phyloP scores from a whole-genome alignment of 1,140 invertebrate species.

The Drosophila micromelanica region DNA sequence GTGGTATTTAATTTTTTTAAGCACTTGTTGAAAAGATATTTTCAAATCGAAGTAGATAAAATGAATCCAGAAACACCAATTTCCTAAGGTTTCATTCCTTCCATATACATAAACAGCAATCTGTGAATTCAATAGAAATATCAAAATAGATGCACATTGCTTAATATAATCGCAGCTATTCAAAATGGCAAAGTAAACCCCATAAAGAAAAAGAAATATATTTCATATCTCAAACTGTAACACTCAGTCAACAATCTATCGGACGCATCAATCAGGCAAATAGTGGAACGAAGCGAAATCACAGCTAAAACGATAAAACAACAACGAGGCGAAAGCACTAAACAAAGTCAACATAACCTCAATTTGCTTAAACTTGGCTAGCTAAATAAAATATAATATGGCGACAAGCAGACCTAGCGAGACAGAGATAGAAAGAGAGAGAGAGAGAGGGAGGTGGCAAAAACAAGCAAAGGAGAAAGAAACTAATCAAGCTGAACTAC shows the following conservation, averaged over 20 bases:
- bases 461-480: conserved; percentile 17
- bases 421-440: background rate
- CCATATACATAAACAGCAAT: background rate
- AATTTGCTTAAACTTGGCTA: conserved; percentile 54
- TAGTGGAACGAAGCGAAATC: conserved; percentile 41
- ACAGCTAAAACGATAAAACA: conserved; percentile 33
- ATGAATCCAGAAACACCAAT: no score
- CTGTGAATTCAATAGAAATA: background rate
- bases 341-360: conserved; percentile 69
- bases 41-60: no score
- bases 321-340: conserved; percentile 54
- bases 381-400: conserved; percentile 47
- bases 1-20: no score
- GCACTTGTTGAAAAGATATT: no score
- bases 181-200: conserved; percentile 23
- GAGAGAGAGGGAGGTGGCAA: no score
- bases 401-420: conserved; percentile 2
- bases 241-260: conserved; percentile 62
- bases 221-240: conserved; percentile 41
- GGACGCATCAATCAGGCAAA: conserved; percentile 58
- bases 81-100: no score
- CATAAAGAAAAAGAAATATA: conserved; percentile 18
- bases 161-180: background rate
- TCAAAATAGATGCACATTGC: no score
- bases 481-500: conserved; percentile 61